phyloP scores from a whole-genome alignment of 2,113 vertebrate genomes.

The Oryzias curvinotus region DNA sequence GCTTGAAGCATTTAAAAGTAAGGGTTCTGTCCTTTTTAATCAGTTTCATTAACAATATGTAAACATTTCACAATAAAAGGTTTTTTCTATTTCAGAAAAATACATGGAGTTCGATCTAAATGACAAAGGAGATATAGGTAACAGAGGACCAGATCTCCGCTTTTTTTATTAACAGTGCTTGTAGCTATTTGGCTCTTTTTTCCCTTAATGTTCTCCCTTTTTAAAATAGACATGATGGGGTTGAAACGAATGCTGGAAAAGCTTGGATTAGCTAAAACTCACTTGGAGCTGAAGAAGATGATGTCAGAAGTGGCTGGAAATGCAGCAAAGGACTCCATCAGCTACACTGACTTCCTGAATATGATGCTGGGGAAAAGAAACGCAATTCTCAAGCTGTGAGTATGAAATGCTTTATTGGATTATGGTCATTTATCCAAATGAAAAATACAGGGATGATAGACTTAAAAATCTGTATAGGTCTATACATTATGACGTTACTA shows the following conservation, averaged over 20 bases:
- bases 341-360: conserved; percentile 80
- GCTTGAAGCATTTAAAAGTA: conserved; percentile 82
- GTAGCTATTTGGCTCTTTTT: background rate
- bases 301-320: conserved; percentile 78
- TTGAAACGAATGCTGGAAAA: conserved; percentile 86
- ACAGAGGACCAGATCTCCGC: background rate
- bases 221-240: conserved; percentile 80
- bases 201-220: background rate
- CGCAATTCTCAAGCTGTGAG: conserved; percentile 83
- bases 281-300: conserved; percentile 85
- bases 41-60: background rate
- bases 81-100: conserved; percentile 75
- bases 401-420: background rate
- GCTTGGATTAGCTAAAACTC: conserved; percentile 82
- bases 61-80: background rate
- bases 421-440: background rate
- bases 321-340: conserved; percentile 72
- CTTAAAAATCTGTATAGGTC: too few species aligned
- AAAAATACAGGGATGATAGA: too few species aligned
- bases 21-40: conserved; percentile 16
- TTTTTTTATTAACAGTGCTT: background rate
- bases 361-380: conserved; percentile 87
- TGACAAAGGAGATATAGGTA: conserved; percentile 85
- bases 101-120: conserved; percentile 88
- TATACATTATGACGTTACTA: too few species aligned